Percentiles rank a stretch among this genome's conserved stretches.
phyloP scores from a whole-genome alignment of 1,140 invertebrate genomes.

The Aphis craccivora region DNA sequence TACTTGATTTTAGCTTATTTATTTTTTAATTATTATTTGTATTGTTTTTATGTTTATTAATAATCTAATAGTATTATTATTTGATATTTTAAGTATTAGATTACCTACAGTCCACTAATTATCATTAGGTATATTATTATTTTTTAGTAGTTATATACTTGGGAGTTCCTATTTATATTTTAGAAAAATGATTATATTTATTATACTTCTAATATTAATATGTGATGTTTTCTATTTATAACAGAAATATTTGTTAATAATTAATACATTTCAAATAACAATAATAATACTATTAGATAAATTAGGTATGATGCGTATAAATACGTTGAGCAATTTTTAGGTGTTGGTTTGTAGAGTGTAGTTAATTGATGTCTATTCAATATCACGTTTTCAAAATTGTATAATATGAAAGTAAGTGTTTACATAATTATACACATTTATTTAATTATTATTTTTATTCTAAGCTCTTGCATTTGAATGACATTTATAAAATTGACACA shows the following conservation, averaged over 20 bases:
- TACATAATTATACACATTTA: neutral
- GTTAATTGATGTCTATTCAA: conserved; percentile 38
- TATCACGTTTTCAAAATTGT: conserved; percentile 15
- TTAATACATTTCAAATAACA: neutral
- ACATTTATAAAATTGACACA: neutral
- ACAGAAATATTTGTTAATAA: neutral
- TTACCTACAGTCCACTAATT: neutral
- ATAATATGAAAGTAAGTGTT: conserved; percentile 39
- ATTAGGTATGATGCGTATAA: neutral
- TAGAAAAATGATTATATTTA: neutral
- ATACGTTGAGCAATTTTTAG: conserved; percentile 39
- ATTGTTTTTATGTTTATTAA: neutral
- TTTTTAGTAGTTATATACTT: neutral
- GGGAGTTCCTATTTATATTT: neutral
- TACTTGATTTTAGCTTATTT: neutral
- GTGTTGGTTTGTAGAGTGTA: conserved; percentile 44
- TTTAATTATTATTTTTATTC: neutral
- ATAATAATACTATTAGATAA: conserved; percentile 14
- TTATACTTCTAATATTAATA: neutral
- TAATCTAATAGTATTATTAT: neutral
- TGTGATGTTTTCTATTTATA: neutral
- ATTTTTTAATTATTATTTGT: neutral
- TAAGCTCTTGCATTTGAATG: neutral
- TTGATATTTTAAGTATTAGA: neutral
- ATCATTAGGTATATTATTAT: neutral